Percentiles rank a stretch among this genome's conserved stretches.
These are phyloP conservation scores for Natrix natrix DNA, from an alignment of 2,797 vertebrate genomes.

Conservation along the genomic window DNA sequence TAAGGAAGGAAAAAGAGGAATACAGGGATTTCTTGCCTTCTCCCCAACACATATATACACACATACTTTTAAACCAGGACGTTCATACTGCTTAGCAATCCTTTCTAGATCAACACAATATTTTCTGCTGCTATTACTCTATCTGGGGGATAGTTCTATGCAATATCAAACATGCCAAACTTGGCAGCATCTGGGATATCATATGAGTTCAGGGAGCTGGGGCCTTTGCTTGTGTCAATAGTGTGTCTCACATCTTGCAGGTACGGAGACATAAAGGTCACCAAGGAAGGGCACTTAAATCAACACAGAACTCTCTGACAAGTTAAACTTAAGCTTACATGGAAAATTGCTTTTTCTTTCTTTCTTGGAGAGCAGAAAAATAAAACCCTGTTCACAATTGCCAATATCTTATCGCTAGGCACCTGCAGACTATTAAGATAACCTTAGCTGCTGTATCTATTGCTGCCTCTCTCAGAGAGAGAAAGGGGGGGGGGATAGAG, in stretches of 20 bases:
- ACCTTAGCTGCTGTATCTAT: neutral
- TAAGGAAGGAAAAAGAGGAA: slow-evolving; percentile 15
- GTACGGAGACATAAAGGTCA: slow-evolving; percentile 51
- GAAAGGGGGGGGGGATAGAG: neutral
- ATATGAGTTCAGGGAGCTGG: slow-evolving; percentile 52
- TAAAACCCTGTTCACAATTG: neutral
- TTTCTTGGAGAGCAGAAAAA: slow-evolving; percentile 21
- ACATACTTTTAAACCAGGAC: slow-evolving; percentile 3
- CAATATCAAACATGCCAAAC: slow-evolving; percentile 46
- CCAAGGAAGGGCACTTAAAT: slow-evolving; percentile 50
- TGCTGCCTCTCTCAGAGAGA: neutral
- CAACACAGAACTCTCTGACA: slow-evolving; percentile 42
- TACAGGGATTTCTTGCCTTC: neutral
- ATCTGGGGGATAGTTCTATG: slow-evolving; percentile 49
- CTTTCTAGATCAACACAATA: slow-evolving; percentile 37
- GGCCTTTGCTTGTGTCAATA: slow-evolving; percentile 55
- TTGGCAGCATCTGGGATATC: slow-evolving; percentile 50
- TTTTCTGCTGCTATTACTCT: slow-evolving; percentile 48
- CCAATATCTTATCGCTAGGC: neutral
- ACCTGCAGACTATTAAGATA: slow-evolving; percentile 18
- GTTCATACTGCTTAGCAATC: slow-evolving; percentile 37
- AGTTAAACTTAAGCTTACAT: slow-evolving; percentile 21
- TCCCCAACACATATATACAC: neutral
- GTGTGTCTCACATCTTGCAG: slow-evolving; percentile 52
- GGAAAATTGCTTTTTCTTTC: slow-evolving; percentile 24